These are phyloP conservation scores for Epizoanthus stellaris DNA, from an alignment of 92 coral and sea anemone species.

Conservation along the genomic window DNA sequence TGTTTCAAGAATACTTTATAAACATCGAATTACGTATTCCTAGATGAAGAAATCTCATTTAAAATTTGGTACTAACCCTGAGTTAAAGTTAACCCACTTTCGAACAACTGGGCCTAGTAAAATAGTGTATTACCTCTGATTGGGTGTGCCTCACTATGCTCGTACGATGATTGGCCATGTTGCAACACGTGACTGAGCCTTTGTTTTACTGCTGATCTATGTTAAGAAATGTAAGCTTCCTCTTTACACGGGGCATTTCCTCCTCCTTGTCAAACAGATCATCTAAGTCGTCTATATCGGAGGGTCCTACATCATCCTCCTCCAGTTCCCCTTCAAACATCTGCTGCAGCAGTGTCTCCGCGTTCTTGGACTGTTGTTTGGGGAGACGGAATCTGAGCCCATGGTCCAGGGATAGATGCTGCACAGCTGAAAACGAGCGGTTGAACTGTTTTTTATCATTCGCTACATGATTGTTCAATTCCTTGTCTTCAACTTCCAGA, in stretches of 20 bases:
- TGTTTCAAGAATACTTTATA: no score
- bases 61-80: no score
- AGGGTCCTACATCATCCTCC: slow-evolving; percentile 90
- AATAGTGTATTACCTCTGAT: no score
- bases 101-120: no score
- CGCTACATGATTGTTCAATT: background rate
- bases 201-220: slow-evolving; percentile 25
- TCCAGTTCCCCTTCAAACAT: slow-evolving; percentile 95
- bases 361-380: slow-evolving; percentile 90
- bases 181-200: no score
- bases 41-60: no score
- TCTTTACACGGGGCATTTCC: slow-evolving; percentile 45
- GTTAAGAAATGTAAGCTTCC: slow-evolving; percentile 66
- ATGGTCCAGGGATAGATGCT: slow-evolving; percentile 72
- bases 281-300: slow-evolving; percentile 79
- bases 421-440: slow-evolving; percentile 60
- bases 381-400: slow-evolving; percentile 89
- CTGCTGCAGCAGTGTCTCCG: slow-evolving; percentile 89
- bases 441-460: background rate
- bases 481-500: slow-evolving; percentile 7
- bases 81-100: no score
- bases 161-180: no score
- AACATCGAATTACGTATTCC: no score
- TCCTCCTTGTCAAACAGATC: slow-evolving; percentile 80
- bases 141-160: no score